Evolutionary conservation across 2,113 vertebrate species (phyloP).

Genomic region (Eubucco bourcierii): DNA sequence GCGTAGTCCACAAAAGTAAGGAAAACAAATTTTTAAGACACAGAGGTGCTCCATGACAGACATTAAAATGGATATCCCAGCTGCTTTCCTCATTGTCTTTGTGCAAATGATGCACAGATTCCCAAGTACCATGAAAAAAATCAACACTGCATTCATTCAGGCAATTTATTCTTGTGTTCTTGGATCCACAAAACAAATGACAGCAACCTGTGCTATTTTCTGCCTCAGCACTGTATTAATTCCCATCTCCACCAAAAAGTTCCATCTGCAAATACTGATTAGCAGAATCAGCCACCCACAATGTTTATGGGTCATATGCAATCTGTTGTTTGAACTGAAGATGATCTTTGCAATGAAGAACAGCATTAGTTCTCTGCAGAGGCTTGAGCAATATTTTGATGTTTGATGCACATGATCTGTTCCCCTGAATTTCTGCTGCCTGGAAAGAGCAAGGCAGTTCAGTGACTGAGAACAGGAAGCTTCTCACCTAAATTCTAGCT

Average conservation of each 20-base stretch:
- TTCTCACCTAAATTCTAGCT: background rate
- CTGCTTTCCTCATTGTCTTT: background rate
- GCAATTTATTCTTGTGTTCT: background rate
- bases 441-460: background rate
- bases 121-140: slow-evolving; percentile 38
- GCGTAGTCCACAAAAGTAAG: background rate
- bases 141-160: slow-evolving; percentile 11
- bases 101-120: background rate
- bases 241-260: background rate
- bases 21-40: background rate
- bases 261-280: background rate
- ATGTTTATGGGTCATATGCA: background rate
- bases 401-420: background rate
- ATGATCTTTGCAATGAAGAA: background rate
- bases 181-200: background rate
- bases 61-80: background rate
- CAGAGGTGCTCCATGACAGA: background rate
- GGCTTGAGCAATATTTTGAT: background rate
- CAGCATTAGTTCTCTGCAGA: background rate
- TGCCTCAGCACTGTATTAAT: background rate
- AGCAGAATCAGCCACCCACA: background rate
- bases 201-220: background rate
- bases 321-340: background rate
- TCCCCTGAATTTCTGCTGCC: background rate
- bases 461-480: background rate